Percentiles rank a stretch among this genome's conserved stretches.
Conservation (phyloP, 2,888 invertebrate genomes). For the Stenoptilia bipunctidactyla region DNA sequence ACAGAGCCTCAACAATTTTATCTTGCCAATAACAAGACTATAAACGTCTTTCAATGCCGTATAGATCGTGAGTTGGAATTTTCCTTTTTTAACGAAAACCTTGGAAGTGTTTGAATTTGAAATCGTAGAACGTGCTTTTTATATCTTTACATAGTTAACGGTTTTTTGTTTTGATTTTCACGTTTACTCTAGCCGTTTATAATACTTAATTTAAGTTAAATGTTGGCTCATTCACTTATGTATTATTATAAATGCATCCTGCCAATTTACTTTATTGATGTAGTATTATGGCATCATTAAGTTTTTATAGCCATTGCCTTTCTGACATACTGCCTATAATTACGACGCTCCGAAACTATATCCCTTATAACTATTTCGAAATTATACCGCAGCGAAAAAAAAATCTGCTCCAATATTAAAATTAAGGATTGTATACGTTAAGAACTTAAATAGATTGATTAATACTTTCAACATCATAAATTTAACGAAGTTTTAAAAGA, state of each 20-base stretch:
- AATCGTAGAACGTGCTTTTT: no score
- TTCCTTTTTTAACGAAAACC: slow-evolving; percentile 28
- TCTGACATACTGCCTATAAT: slow-evolving; percentile 52
- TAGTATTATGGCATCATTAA: slow-evolving; percentile 60
- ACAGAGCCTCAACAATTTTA: slow-evolving; percentile 37
- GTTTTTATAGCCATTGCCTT: slow-evolving; percentile 53
- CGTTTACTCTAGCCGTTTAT: background rate
- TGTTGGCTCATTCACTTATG: slow-evolving; percentile 44
- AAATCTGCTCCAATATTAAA: slow-evolving; percentile 46
- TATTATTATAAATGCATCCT: slow-evolving; percentile 47
- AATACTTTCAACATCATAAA: slow-evolving; percentile 34
- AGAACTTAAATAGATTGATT: slow-evolving; percentile 40
- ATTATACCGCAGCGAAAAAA: slow-evolving; percentile 39
- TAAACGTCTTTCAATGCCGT: slow-evolving; percentile 32
- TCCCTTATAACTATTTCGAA: slow-evolving; percentile 61
- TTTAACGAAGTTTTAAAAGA: slow-evolving; percentile 17
- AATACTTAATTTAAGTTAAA: background rate
- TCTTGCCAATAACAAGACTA: slow-evolving; percentile 33
- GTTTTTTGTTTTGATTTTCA: no score
- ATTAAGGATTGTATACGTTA: slow-evolving; percentile 27
- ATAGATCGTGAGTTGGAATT: slow-evolving; percentile 32
- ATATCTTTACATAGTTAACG: no score
- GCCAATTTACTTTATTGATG: slow-evolving; percentile 66
- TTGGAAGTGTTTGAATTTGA: slow-evolving; percentile 8
- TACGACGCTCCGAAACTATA: slow-evolving; percentile 46